phyloP scores from a whole-genome alignment of 2,888 invertebrate species.

The Nipponacmea schrenckii region DNA sequence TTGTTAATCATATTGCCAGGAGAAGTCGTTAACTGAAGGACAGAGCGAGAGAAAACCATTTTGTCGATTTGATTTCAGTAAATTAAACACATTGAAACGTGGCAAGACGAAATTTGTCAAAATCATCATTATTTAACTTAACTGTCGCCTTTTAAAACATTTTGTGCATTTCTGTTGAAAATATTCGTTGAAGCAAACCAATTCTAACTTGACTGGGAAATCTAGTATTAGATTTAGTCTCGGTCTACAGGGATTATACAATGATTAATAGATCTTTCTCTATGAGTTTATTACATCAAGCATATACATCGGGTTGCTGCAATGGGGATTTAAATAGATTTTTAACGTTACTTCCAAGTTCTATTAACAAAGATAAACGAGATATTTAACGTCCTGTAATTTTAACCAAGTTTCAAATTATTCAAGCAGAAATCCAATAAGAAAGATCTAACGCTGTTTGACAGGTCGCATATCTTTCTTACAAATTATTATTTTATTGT shows the following conservation, averaged over 20 bases:
- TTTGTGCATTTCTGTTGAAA: not conserved
- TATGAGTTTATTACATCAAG: no score
- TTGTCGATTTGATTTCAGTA: not conserved
- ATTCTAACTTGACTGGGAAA: not conserved
- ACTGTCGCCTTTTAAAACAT: not conserved
- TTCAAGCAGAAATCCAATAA: no score
- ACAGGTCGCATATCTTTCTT: no score
- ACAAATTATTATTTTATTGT: no score
- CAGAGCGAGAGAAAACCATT: not conserved
- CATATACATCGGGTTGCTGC: no score
- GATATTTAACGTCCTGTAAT: no score
- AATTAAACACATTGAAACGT: not conserved
- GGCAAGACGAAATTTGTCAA: not conserved
- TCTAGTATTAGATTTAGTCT: conserved; percentile 2
- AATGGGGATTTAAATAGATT: no score
- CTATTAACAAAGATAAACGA: no score
- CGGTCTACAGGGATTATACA: not conserved
- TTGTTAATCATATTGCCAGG: not conserved
- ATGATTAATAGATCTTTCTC: no score
- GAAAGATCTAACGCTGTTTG: no score
- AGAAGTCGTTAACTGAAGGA: not conserved
- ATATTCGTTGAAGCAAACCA: not conserved
- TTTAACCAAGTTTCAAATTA: no score
- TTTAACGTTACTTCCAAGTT: no score
- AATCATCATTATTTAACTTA: not conserved